Base-by-base conservation (phyloP, 2,797 vertebrate species). In the Sebastes taczanowskii region DNA sequence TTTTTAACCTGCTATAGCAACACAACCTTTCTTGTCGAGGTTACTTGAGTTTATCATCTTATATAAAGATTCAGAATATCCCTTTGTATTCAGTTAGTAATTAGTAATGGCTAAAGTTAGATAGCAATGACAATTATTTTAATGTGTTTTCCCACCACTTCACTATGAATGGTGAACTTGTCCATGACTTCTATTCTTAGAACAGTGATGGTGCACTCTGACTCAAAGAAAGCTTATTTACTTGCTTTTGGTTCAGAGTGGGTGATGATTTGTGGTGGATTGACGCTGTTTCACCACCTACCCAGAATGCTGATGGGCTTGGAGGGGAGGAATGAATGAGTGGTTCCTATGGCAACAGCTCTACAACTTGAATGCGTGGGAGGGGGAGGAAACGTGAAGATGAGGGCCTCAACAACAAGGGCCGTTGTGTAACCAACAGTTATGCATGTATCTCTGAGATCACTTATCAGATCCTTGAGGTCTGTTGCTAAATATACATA, bases 311-410 rank as follows among this genome's bases (percentile, higher is more conserved):
- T 84, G 82, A 93, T 93, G 65, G 87, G 75, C 60, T 82, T 29
- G n/a, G 60, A 80, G 84, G 18, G 72, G 68, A 86, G 80, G 67
- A 88, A 92, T 94, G 92, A 95, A 94, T 90, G 93, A 84, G 71
- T 84, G 83, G 95, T 96, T 91, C 62, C 95, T 84, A 94, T 95
- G 91, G 94, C 89, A 96, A 95, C 95, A 87, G 87, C 88, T 92
- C 80, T 91, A 93, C 89, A 92, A 91, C 88, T 88, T 88, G 82
- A 88, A 85, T 84, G 87, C 59, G 88, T 88, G 86, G 83, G 87
- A 77, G 78, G 76, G 62, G 68, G 72, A 85, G 83, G 81, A 88
- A 85, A 84, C 7, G 55, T 81, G 80, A 82, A 71, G 55, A 77
- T 77, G 66, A 62, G 60, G 68, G 80, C 66, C 80, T 84, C 71